Percentiles rank a stretch among this genome's conserved stretches.
These are phyloP conservation scores for Apomyelois bistriatella DNA, from an alignment of 2,888 invertebrate species.

Conservation along the genomic window DNA sequence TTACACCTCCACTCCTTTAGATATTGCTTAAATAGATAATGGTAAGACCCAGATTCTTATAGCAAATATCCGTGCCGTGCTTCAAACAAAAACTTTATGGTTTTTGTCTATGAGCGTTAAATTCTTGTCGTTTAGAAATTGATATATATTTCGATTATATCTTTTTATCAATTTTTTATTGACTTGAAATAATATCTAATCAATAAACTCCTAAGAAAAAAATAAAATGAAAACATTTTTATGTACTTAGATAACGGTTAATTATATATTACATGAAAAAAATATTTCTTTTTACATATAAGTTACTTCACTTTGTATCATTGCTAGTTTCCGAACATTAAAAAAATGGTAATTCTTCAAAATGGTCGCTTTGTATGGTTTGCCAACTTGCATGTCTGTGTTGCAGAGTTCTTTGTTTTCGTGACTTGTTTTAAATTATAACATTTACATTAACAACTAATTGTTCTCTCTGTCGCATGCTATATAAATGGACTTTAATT, in stretches of 20 bases:
- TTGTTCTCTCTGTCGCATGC: conserved; percentile 36
- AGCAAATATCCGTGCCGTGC: too few relatives aligned
- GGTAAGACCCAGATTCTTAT: too few relatives aligned
- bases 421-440: conserved; percentile 48
- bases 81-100: neutral
- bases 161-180: too few relatives aligned
- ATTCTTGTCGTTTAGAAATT: conserved; percentile 5
- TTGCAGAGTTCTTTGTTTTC: conserved; percentile 78
- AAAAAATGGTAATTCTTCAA: conserved; percentile 85
- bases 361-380: conserved; percentile 85
- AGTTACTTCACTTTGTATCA: conserved; percentile 32
- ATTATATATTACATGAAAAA: too few relatives aligned
- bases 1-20: too few relatives aligned
- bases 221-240: too few relatives aligned
- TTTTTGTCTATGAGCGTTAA: neutral
- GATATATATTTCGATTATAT: too few relatives aligned
- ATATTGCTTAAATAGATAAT: too few relatives aligned
- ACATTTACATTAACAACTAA: conserved; percentile 41
- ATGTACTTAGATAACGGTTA: too few relatives aligned
- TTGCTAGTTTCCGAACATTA: conserved; percentile 59
- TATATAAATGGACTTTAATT: conserved; percentile 37
- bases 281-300: neutral
- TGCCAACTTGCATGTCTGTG: conserved; percentile 81
- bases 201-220: too few relatives aligned
- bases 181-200: too few relatives aligned